Base-by-base conservation (phyloP, 2,113 vertebrate genomes). In the Sinocyclocheilus rhinocerous region DNA sequence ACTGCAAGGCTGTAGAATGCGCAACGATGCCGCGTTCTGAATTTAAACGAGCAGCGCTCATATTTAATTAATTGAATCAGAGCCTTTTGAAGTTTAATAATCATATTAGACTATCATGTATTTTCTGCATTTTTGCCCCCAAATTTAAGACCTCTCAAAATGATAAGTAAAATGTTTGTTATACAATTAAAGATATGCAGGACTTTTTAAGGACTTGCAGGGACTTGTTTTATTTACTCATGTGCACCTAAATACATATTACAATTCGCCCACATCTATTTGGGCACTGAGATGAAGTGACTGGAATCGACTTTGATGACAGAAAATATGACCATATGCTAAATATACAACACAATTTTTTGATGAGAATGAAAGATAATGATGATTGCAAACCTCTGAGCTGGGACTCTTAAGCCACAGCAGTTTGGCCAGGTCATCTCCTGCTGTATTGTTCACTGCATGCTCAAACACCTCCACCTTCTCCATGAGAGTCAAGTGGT, bases 381-480 rank as follows among this genome's bases (percentile, higher is more conserved):
- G 4, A 75, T 10, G 57, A 81, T 42, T 39, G 33, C 69, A 22
- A 57, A 73, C 98, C 97, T 99, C 98, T 0, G 98, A 99, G 93
- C 98, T 99, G 72, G 98, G 98, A 89, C 98, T 99, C 92, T 99
- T 99, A 63, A 99, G 92, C 98, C 98, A 99, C 57, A 99, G 93
- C 29, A 99, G 95, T 84, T 98, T 99, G 91, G 98, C 97, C 86
- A 99, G 96, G 91, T 99, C 98, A 0, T 99, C 98, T 2, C 98
- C 98, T 0, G 98, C 98, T 0, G 98, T 99, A 91, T 99, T 99
- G 87, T 98, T 99, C 81, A 99, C 98, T 0, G 98, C 98, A 0
- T 99, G 98, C 83, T 99, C 98, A 82, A 99, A 99, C 88, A 99
- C 98, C 92, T 99, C 98, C 9, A 99, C 98, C 90, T 99, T 99